A percentile compares a stretch with the other conserved stretches of the same genome.
Evolutionary conservation across 2,888 invertebrate species (phyloP).

Genomic region (Apamea monoglypha): DNA sequence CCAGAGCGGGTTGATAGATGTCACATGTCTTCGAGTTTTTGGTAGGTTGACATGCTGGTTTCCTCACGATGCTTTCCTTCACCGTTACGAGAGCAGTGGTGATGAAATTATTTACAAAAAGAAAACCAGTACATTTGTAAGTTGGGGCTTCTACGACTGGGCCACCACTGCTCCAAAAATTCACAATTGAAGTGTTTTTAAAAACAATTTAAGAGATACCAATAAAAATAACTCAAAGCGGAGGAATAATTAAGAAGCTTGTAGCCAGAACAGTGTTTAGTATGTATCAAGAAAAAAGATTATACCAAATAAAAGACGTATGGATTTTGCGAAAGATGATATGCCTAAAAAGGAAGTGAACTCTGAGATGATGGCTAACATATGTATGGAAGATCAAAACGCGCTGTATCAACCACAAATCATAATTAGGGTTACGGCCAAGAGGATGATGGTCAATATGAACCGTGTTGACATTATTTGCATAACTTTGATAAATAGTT

Average conservation of each 20-base stretch:
- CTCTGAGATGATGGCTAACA: no score
- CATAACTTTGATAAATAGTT: slow-evolving; percentile 14
- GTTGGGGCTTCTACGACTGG: no score
- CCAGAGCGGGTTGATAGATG: no score
- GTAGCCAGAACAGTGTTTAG: neutral
- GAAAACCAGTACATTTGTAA: no score
- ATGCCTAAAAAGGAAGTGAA: neutral
- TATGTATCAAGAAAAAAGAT: neutral
- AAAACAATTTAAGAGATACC: neutral
- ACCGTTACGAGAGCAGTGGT: no score
- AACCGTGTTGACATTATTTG: neutral
- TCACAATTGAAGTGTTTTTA: neutral
- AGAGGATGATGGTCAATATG: neutral
- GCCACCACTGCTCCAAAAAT: no score
- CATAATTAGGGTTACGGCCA: neutral
- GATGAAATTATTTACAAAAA: no score
- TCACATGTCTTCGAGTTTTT: no score
- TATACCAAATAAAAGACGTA: neutral
- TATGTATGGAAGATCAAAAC: neutral
- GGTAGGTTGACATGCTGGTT: no score
- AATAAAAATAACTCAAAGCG: neutral
- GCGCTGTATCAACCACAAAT: no score
- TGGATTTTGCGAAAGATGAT: neutral
- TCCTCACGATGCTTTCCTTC: no score
- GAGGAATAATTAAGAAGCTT: neutral